phyloP scores from a whole-genome alignment of 2,888 invertebrate genomes.

The Brassicogethes aeneus region DNA sequence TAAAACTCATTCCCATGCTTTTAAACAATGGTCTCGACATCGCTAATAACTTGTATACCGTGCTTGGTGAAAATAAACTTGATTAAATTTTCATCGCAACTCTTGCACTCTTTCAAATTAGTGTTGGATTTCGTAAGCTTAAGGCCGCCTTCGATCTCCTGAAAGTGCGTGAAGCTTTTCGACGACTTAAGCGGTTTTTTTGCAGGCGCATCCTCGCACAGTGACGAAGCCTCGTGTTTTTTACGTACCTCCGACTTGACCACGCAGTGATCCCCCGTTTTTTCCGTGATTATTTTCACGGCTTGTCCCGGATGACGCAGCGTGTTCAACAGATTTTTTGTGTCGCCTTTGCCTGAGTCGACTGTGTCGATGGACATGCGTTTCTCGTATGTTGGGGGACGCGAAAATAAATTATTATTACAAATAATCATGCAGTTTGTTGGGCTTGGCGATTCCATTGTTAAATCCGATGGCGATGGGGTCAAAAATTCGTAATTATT shows the following conservation, averaged over 20 bases:
- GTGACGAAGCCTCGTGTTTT: slow-evolving; percentile 8
- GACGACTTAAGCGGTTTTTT: slow-evolving; percentile 33
- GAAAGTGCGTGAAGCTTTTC: slow-evolving; percentile 36
- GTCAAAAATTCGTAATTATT: slow-evolving; percentile 35
- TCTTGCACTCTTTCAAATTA: slow-evolving; percentile 45
- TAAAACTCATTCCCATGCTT: no score
- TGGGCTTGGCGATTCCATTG: slow-evolving; percentile 45
- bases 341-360: slow-evolving; percentile 29
- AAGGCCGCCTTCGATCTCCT: slow-evolving; percentile 18
- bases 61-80: slow-evolving; percentile 68
- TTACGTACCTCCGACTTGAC: slow-evolving; percentile 28
- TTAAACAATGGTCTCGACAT: slow-evolving; percentile 64
- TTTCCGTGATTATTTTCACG: slow-evolving; percentile 58
- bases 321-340: slow-evolving; percentile 23
- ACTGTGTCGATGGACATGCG: slow-evolving; percentile 26
- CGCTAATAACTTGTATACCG: slow-evolving; percentile 70
- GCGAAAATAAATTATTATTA: slow-evolving; percentile 36
- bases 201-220: slow-evolving; percentile 2
- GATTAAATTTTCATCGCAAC: slow-evolving; percentile 46
- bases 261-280: slow-evolving; percentile 36
- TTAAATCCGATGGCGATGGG: slow-evolving; percentile 45
- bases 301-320: slow-evolving; percentile 60
- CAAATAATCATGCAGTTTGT: slow-evolving; percentile 38
- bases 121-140: slow-evolving; percentile 23
- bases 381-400: slow-evolving; percentile 19